phyloP scores from a whole-genome alignment of 2,797 vertebrate species.

The Gallinago solitaria region DNA sequence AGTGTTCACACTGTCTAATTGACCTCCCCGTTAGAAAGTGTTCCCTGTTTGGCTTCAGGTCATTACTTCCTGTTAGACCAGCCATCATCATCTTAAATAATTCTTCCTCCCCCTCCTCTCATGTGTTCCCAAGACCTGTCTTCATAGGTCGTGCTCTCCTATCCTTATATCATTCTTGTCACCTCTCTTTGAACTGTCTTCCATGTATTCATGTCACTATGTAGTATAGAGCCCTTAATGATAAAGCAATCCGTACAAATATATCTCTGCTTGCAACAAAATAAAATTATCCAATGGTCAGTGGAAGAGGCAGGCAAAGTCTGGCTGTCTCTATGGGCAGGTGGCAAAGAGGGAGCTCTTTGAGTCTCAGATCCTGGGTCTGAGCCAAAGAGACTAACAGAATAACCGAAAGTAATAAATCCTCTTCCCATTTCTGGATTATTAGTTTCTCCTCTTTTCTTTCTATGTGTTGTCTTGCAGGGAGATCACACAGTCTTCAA shows the following conservation, averaged over 20 bases:
- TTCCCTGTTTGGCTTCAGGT: background rate
- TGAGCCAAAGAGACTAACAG: background rate
- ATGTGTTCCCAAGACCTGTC: background rate
- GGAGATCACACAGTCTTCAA: background rate
- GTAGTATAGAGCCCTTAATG: background rate
- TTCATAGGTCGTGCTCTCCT: background rate
- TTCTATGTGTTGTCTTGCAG: background rate
- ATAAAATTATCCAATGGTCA: background rate
- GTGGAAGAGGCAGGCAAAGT: background rate
- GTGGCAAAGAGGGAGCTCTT: background rate
- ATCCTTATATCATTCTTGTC: background rate
- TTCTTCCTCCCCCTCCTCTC: background rate
- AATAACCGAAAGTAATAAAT: background rate
- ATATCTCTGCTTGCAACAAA: background rate
- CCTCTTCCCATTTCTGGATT: background rate
- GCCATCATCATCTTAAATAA: background rate
- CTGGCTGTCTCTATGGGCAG: no score
- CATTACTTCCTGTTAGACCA: background rate
- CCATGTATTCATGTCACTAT: background rate
- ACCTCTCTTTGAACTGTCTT: background rate
- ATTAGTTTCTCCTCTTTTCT: background rate
- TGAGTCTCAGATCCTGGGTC: background rate
- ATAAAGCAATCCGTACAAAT: background rate
- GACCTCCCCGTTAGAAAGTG: background rate
- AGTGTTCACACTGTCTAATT: background rate